phyloP scores from a whole-genome alignment of 2,797 vertebrate genomes.

The Microctenopoma lineatum region DNA sequence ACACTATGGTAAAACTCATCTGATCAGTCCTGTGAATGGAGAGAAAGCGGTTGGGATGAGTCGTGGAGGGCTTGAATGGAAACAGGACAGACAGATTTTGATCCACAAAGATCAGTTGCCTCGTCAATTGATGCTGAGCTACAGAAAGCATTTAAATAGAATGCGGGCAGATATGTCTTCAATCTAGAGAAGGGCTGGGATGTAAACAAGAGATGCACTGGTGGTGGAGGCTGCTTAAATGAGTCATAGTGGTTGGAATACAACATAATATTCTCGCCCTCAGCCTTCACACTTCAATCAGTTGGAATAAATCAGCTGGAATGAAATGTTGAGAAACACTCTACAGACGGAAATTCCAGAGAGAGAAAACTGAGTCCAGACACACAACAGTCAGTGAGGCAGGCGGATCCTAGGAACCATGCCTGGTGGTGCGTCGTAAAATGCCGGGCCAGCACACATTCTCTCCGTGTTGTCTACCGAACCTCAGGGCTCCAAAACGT shows the following conservation, averaged over 20 bases:
- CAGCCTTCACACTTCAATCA: conserved; percentile 69
- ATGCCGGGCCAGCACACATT: conserved; percentile 51
- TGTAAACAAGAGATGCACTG: conserved; percentile 69
- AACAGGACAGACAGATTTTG: conserved; percentile 55
- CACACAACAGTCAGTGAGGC: conserved; percentile 58
- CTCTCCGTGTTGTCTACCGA: conserved; percentile 49
- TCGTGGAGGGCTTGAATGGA: conserved; percentile 53
- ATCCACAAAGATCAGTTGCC: conserved; percentile 43
- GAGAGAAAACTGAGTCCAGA: conserved; percentile 69
- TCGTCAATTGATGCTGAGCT: conserved; percentile 33
- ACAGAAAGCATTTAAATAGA: conserved; percentile 52
- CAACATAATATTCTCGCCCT: conserved; percentile 69
- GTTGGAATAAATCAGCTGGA: conserved; percentile 68
- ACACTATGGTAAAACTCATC: conserved; percentile 58
- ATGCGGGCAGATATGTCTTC: conserved; percentile 40
- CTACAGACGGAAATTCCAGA: conserved; percentile 74
- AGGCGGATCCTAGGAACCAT: conserved; percentile 58
- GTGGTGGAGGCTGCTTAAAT: conserved; percentile 60
- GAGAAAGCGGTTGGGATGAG: conserved; percentile 53
- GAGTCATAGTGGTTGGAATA: conserved; percentile 71
- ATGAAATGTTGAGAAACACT: conserved; percentile 65
- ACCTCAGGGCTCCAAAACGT: conserved; percentile 50
- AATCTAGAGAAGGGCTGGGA: conserved; percentile 53
- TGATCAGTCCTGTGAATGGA: conserved; percentile 58
- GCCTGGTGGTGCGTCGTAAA: conserved; percentile 67